These are phyloP conservation scores for Oncorhynchus mykiss DNA, from an alignment of 2,113 vertebrate species.

Conservation along the genomic window DNA sequence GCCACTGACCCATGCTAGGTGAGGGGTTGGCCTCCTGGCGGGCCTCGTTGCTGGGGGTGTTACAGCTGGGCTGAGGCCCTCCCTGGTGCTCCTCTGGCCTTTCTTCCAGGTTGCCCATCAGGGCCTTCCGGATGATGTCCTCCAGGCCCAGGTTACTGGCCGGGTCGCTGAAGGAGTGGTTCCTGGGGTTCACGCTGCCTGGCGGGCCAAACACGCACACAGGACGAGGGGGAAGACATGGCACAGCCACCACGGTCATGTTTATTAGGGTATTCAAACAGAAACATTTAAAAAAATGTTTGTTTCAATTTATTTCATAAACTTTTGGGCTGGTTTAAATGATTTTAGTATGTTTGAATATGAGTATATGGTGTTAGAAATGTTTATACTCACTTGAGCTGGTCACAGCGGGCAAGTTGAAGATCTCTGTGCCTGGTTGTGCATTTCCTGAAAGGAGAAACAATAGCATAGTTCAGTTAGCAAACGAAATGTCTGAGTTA, in stretches of 20 bases:
- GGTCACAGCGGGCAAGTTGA: slow-evolving; percentile 96
- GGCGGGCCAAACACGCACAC: slow-evolving; percentile 31
- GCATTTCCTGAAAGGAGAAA: slow-evolving; percentile 83
- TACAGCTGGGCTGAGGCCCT: slow-evolving; percentile 21
- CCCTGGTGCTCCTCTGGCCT: slow-evolving; percentile 88
- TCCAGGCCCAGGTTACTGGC: slow-evolving; percentile 95
- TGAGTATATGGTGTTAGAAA: slow-evolving; percentile 9
- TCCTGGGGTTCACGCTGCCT: slow-evolving; percentile 90
- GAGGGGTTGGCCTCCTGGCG: slow-evolving; percentile 90
- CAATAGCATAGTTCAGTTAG: slow-evolving; percentile 14
- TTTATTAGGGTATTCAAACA: no score
- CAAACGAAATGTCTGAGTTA: slow-evolving; percentile 4
- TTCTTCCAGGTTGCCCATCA: slow-evolving; percentile 97
- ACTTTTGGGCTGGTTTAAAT: no score
- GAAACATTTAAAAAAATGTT: no score
- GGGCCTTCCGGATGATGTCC: slow-evolving; percentile 96
- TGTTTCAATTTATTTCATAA: no score
- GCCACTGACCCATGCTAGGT: slow-evolving; percentile 82
- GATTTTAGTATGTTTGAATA: no score
- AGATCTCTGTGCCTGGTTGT: slow-evolving; percentile 98
- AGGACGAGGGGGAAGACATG: slow-evolving; percentile 1
- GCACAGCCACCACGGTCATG: no score
- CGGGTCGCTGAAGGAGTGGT: slow-evolving; percentile 93
- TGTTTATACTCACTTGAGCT: slow-evolving; percentile 82
- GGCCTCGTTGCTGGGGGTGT: slow-evolving; percentile 66